Evolutionary conservation across 2,113 vertebrate species (phyloP), one percentile per base, ranked within the genome.

Genomic region (Ramphastos sulfuratus): DNA sequence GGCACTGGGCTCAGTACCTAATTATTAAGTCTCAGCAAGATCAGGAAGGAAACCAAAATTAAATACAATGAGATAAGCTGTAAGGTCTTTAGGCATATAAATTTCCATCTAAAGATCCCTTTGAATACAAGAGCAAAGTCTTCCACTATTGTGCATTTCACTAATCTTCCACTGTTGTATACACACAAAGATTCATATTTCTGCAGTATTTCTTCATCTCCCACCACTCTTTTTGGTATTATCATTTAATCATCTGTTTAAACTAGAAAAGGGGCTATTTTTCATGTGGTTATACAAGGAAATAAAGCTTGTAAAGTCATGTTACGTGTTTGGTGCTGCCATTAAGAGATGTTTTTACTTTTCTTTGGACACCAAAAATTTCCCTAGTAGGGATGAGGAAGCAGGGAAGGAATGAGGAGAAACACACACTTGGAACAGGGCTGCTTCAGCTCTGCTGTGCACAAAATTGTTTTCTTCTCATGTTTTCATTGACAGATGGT

Each of bases 201-300:
- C 73, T 61, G 56, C 39, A 61, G 6, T n/a, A 24, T 20, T 88
- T 85, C 31, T 56, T 81, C 28, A 33, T 70, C 7, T 15, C 1
- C 10, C 35, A 21, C 4, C 1, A 1, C 14, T 58, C 27, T 35
- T 15, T 10, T 78, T 73, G 30, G 23, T n/a, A 56, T 54, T 5
- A 90, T 19, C 27, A 50, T 58, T 12, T 15, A 88, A 93, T 30
- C 39, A 37, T 35, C 7, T 20, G 11, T 37, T 82, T 48, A 73
- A 70, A 70, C 3, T n/a, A 66, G 13, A 25, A 84, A 84, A 50
- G 3, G 15, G 11, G 1, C 27, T 25, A 25, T 15, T 59, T 54
- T 59, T 61, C 69, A 8, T 39, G 17, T 30, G n/a, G 8, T n/a
- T 0, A 0, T 25, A 59, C 46, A 63, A 21, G 30, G 24, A 86